phyloP scores from a whole-genome alignment of 2,113 vertebrate species.

The Ictalurus punctatus region DNA sequence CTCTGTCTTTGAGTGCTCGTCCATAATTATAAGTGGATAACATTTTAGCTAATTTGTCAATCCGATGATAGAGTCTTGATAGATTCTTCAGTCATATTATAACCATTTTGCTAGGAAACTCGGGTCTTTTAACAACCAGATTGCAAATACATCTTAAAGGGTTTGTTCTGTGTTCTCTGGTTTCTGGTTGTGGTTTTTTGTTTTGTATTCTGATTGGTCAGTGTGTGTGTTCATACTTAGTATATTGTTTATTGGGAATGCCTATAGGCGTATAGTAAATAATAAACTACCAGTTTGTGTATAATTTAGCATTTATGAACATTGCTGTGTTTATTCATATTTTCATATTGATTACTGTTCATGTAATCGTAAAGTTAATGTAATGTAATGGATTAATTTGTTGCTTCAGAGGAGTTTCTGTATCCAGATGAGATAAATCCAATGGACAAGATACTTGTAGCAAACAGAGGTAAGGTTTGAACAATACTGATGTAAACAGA shows the following conservation, averaged over 20 bases:
- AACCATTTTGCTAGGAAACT: too few relatives aligned
- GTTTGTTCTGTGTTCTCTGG: too few relatives aligned
- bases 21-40: too few relatives aligned
- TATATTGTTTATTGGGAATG: not conserved
- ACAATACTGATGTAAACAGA: not conserved
- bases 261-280: not conserved
- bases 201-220: too few relatives aligned
- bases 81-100: too few relatives aligned
- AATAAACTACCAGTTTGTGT: not conserved
- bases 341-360: not conserved
- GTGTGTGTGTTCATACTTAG: not conserved
- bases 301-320: not conserved
- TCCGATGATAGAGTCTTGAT: too few relatives aligned
- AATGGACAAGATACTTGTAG: constrained; percentile 73
- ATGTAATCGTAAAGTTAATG: not conserved
- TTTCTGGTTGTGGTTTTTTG: too few relatives aligned
- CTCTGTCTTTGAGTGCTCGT: too few relatives aligned
- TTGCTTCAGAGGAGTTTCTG: constrained; percentile 28
- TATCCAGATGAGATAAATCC: constrained; percentile 64
- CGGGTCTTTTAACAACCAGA: too few relatives aligned
- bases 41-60: too few relatives aligned
- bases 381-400: not conserved
- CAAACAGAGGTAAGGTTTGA: constrained; percentile 67
- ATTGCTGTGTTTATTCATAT: not conserved
- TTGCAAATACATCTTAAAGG: too few relatives aligned